Evolutionary conservation across 2,888 invertebrate genomes (phyloP).

Genomic region (Odontothrips loti): DNA sequence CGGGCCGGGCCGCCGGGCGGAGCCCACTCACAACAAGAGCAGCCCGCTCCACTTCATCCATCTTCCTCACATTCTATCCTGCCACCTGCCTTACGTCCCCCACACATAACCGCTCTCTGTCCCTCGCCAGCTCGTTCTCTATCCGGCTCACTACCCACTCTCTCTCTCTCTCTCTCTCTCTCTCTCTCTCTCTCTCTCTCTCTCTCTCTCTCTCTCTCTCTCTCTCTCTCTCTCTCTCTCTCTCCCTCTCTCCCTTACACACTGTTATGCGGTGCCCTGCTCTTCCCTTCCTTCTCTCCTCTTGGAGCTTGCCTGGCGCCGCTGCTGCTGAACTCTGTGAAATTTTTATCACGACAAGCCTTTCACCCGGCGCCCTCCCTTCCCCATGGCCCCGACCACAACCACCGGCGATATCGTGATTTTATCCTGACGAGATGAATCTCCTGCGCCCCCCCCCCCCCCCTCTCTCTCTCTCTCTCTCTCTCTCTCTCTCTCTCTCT

Average conservation of each 20-base stretch:
- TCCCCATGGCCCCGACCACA: neutral
- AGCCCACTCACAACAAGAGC: too few species aligned
- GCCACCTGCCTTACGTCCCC: too few species aligned
- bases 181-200: neutral
- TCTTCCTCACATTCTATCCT: neutral
- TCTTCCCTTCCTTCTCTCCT: neutral
- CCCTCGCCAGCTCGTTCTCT: neutral
- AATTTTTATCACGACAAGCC: conserved; percentile 1
- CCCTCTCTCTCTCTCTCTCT: too few species aligned
- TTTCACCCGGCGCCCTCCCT: neutral
- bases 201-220: neutral
- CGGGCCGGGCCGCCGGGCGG: too few species aligned
- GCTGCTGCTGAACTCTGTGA: neutral
- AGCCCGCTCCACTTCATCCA: neutral
- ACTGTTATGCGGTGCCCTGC: neutral
- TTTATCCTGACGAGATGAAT: too few species aligned
- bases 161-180: neutral
- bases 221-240: neutral
- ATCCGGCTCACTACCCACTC: neutral
- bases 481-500: too few species aligned
- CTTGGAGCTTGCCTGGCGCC: neutral
- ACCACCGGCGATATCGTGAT: too few species aligned
- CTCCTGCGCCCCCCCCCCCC: too few species aligned
- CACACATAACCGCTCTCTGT: neutral
- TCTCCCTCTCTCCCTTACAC: neutral